These are phyloP conservation scores for Trigoniulus corallinus DNA, from an alignment of 1,140 invertebrate genomes.

Conservation along the genomic window DNA sequence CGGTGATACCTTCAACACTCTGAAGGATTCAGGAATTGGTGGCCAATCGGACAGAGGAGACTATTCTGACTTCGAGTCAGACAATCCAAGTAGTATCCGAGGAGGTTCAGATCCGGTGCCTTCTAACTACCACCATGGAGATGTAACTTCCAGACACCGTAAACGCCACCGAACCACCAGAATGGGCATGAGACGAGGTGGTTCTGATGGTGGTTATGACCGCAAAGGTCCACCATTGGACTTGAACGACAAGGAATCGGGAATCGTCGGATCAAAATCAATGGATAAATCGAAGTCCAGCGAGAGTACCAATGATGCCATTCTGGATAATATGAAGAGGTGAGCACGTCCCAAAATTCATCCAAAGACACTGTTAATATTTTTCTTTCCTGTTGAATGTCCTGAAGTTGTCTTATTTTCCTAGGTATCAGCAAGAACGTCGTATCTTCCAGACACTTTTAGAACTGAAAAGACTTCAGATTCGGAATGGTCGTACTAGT, in stretches of 20 bases:
- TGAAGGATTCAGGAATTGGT: background rate
- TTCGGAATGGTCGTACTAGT: constrained; percentile 69
- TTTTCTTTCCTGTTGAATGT: no score
- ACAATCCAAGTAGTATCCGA: background rate
- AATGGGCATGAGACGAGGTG: background rate
- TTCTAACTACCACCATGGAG: no score
- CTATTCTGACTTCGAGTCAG: background rate
- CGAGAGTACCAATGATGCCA: no score
- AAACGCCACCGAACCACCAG: background rate
- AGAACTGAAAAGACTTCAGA: constrained; percentile 80
- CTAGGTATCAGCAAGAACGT: constrained; percentile 76
- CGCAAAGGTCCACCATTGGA: background rate
- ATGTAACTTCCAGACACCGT: background rate
- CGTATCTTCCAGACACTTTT: constrained; percentile 87
- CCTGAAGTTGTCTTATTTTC: no score
- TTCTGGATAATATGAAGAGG: no score
- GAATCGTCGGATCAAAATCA: background rate
- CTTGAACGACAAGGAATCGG: background rate
- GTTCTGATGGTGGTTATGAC: background rate
- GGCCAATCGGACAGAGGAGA: background rate
- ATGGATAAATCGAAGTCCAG: background rate
- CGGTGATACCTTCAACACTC: background rate
- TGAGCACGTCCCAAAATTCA: no score
- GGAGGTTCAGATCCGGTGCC: background rate
- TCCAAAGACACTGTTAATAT: background rate